Conservation (phyloP, 2,888 invertebrate genomes). For the Eurois occulta region DNA sequence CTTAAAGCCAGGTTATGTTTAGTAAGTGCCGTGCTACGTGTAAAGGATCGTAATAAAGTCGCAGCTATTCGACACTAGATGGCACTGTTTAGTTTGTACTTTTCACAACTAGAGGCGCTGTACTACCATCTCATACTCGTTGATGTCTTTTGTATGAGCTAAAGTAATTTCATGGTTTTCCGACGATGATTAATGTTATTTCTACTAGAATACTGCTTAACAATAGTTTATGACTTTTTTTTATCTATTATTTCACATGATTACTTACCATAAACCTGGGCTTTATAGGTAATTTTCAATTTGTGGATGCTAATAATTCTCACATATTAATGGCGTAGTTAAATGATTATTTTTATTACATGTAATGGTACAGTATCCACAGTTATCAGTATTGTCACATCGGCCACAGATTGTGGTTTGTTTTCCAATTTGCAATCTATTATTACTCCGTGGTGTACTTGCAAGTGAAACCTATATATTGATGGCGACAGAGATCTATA, state of each 20-base stretch:
- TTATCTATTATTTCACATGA: background rate
- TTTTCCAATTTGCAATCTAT: slow-evolving; percentile 68
- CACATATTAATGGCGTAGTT: background rate
- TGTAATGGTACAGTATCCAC: background rate
- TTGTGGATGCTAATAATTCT: background rate
- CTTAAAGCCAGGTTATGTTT: background rate
- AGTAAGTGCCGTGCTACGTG: background rate
- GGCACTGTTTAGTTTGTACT: slow-evolving; percentile 18
- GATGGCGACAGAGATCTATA: slow-evolving; percentile 38
- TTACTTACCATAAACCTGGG: slow-evolving; percentile 10
- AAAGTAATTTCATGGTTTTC: background rate
- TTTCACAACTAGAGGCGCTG: slow-evolving; percentile 25
- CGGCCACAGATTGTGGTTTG: slow-evolving; percentile 67
- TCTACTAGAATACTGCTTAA: background rate
- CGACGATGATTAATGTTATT: background rate
- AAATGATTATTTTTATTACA: slow-evolving; percentile 25
- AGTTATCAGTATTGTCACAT: slow-evolving; percentile 52
- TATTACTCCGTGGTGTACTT: slow-evolving; percentile 64
- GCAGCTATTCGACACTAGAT: slow-evolving; percentile 52
- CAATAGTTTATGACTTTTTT: background rate
- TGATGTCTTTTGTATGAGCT: slow-evolving; percentile 64
- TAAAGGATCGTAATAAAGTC: slow-evolving; percentile 37
- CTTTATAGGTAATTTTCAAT: slow-evolving; percentile 2
- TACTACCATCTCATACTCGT: slow-evolving; percentile 12
- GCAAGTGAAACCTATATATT: slow-evolving; percentile 68